Base-by-base conservation (phyloP, 1,140 invertebrate species). In the Sipha flava region DNA sequence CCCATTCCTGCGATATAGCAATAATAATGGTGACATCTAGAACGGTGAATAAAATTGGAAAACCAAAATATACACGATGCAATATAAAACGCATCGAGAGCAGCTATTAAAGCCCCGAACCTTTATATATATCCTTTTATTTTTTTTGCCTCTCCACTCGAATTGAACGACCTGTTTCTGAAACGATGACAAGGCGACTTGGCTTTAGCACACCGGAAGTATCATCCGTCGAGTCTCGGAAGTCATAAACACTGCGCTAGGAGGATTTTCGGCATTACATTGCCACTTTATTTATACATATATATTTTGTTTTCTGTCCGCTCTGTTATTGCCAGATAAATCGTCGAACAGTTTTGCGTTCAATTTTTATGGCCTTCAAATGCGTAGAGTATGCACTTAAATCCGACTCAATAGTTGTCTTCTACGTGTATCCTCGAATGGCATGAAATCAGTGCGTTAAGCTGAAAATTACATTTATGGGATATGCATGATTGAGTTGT, bases 141-240 rank as follows among this genome's bases (percentile, higher is more conserved):
- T 14, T 37, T 10, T 2, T 34, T 40, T 5, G 34, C 34, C 14
- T 66, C 26, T 66, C 12, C n/a, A 5, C 29, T 40, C n/a, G 10
- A 14, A 40, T 66, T 21, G 64, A 66, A 66, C 64, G 64, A 66
- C 64, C 64, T 43, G 62, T 66, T 66, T 66, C 34, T 37, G n/a
- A 43, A 66, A 66, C 14, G 64, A 66, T 26, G 64, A 66, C 64
- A 66, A 40, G 31, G 34, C 31, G n/a, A 37, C n/a, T 40, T 66
- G 34, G 34, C 34, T 37, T 37, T 21, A 66, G 23, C 62, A 14
- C 62, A 21, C 62, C 62, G 62, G 62, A 66, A 66, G 34, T 21
- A 40, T 66, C 62, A 66, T 66, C 21, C 62, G 62, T 40, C 37
- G 37, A 66, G 14, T 23, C 34, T 6, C 64, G 64, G 64, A 66